A percentile compares a stretch with the other conserved stretches of the same genome.
Evolutionary conservation across 2,113 vertebrate species (phyloP).

Genomic region (Crypturellus undulatus): DNA sequence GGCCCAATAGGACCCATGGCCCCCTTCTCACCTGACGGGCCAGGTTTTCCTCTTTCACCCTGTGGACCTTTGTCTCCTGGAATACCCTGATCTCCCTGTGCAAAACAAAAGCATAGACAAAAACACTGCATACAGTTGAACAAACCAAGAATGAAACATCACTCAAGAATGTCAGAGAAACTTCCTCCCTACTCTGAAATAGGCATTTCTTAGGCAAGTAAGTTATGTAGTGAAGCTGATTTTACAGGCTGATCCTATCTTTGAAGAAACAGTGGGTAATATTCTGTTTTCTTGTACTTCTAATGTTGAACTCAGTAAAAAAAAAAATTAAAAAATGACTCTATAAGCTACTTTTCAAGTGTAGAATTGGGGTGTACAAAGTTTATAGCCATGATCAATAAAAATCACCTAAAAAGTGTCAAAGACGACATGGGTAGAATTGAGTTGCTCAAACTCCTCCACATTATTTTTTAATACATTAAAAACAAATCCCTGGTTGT

Average conservation of each 20-base stretch:
- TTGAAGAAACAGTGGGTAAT: neutral
- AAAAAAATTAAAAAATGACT: neutral
- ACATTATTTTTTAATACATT: too few species aligned
- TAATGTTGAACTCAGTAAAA: neutral
- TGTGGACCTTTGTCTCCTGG: slow-evolving; percentile 92
- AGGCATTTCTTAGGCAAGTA: neutral
- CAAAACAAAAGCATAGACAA: slow-evolving; percentile 2
- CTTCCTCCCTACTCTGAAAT: neutral
- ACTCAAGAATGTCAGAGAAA: neutral
- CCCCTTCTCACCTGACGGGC: slow-evolving; percentile 83
- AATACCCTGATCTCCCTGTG: slow-evolving; percentile 94
- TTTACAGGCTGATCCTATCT: neutral
- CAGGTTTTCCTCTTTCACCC: slow-evolving; percentile 88
- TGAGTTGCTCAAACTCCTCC: neutral
- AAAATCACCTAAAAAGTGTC: neutral
- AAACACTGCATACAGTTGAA: neutral
- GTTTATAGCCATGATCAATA: neutral
- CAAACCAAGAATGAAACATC: neutral
- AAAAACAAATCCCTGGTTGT: neutral
- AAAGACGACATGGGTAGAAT: neutral
- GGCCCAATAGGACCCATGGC: slow-evolving; percentile 82
- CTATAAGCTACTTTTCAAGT: neutral
- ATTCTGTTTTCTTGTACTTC: neutral
- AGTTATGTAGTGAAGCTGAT: neutral
- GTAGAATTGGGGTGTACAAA: neutral